These are phyloP conservation scores for Pseudomugil tenellus DNA, from an alignment of 2,797 vertebrate species.

Conservation along the genomic window DNA sequence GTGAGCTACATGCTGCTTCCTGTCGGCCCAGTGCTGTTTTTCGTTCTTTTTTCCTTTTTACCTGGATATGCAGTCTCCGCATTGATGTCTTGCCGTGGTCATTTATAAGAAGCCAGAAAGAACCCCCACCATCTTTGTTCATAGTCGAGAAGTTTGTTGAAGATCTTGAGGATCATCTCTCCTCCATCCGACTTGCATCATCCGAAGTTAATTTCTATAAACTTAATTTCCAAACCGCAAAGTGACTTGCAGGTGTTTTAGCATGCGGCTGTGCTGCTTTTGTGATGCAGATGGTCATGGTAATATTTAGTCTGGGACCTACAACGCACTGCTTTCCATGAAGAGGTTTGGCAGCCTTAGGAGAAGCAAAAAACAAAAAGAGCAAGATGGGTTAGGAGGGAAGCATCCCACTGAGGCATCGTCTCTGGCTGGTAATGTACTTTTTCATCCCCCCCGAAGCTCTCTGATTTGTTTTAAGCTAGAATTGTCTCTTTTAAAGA, in stretches of 20 bases:
- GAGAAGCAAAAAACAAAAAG: slow-evolving; percentile 91
- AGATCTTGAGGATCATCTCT: slow-evolving; percentile 15
- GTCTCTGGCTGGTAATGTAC: slow-evolving; percentile 86
- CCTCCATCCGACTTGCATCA: not conserved
- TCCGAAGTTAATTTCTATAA: slow-evolving; percentile 17
- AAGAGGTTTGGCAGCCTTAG: slow-evolving; percentile 95
- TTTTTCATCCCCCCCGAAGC: not conserved
- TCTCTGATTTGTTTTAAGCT: not conserved
- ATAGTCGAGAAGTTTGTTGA: slow-evolving; percentile 3
- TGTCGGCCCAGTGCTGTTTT: slow-evolving; percentile 21
- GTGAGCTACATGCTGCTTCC: slow-evolving; percentile 9
- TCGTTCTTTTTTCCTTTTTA: not conserved
- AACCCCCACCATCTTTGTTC: not conserved
- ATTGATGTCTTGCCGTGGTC: slow-evolving; percentile 13
- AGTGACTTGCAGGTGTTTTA: slow-evolving; percentile 17
- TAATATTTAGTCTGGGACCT: slow-evolving; percentile 56
- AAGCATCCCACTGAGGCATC: slow-evolving; percentile 88
- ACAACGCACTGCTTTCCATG: slow-evolving; percentile 83
- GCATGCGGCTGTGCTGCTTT: slow-evolving; percentile 9
- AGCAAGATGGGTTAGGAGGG: slow-evolving; percentile 83
- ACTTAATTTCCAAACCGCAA: slow-evolving; percentile 1
- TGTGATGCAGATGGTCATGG: slow-evolving; percentile 79
- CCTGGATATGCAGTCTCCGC: slow-evolving; percentile 20
- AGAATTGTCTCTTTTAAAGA: not conserved
- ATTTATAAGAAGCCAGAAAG: slow-evolving; percentile 13